Conservation (phyloP, 2,888 invertebrate genomes). For the Allophyes oxyacanthae region DNA sequence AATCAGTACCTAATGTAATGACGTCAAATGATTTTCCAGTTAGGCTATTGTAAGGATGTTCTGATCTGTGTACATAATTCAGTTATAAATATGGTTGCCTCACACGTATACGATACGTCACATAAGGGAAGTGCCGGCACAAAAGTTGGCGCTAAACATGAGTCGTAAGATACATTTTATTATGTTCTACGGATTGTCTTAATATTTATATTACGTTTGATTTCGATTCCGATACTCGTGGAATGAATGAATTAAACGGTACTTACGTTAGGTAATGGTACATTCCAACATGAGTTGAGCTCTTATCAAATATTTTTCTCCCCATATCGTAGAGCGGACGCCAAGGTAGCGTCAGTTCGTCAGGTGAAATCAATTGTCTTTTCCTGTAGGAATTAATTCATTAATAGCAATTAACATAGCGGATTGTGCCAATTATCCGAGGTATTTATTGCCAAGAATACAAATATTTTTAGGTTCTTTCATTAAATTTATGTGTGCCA, state of each 20-base stretch:
- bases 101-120: constrained; percentile 29
- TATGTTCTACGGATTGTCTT: constrained; percentile 22
- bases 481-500: constrained; percentile 1
- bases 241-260: constrained; percentile 7
- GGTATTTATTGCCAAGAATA: constrained; percentile 44
- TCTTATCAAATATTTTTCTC: constrained; percentile 89
- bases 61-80: constrained; percentile 7
- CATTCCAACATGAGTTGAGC: constrained; percentile 89
- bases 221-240: not conserved
- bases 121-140: constrained; percentile 27
- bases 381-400: constrained; percentile 89
- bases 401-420: constrained; percentile 29
- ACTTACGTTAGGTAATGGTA: constrained; percentile 89
- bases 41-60: constrained; percentile 7
- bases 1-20: constrained; percentile 21
- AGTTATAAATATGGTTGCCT: constrained; percentile 24
- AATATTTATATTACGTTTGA: constrained; percentile 8
- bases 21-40: constrained; percentile 15
- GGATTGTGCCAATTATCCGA: constrained; percentile 40
- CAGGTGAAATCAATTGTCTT: constrained; percentile 92
- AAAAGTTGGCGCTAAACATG: constrained; percentile 39
- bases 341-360: constrained; percentile 96
- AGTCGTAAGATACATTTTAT: constrained; percentile 25
- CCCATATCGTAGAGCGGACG: constrained; percentile 93
- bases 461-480: constrained; percentile 10